A percentile compares a stretch with the other conserved stretches of the same genome.
phyloP scores from a whole-genome alignment of 2,113 vertebrate species.

The Rhinogobius similis region DNA sequence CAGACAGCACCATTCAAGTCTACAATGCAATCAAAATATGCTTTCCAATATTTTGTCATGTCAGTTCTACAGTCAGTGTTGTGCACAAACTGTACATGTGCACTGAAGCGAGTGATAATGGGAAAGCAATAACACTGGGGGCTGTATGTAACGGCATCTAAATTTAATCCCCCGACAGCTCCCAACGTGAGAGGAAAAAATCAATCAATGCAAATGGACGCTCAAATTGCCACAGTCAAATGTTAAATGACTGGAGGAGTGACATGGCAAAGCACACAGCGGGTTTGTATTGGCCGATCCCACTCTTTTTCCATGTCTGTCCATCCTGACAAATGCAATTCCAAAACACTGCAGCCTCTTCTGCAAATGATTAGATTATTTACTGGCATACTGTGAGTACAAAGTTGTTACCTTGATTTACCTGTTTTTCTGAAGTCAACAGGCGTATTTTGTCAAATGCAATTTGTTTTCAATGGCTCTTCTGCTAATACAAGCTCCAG shows the following conservation, averaged over 20 bases:
- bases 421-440: slow-evolving; percentile 2
- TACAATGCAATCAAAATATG: not conserved
- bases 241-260: slow-evolving; percentile 44
- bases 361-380: slow-evolving; percentile 14
- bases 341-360: slow-evolving; percentile 11
- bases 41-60: not conserved
- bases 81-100: not conserved
- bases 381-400: not conserved
- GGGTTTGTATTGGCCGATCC: slow-evolving; percentile 2
- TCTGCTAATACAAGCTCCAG: slow-evolving; percentile 11
- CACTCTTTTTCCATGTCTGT: not conserved
- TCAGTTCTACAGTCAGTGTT: not conserved
- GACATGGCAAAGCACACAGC: slow-evolving; percentile 6
- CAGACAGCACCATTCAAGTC: not conserved
- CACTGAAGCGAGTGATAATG: slow-evolving; percentile 39
- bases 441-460: not conserved
- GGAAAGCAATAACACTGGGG: slow-evolving; percentile 51
- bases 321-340: not conserved
- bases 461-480: slow-evolving; percentile 11
- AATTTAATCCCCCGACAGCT: slow-evolving; percentile 67
- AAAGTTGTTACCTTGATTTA: slow-evolving; percentile 1
- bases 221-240: slow-evolving; percentile 60
- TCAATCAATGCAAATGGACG: slow-evolving; percentile 65
- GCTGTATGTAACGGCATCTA: slow-evolving; percentile 55
- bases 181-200: slow-evolving; percentile 52